These are phyloP conservation scores for Xanthostigma xanthostigma DNA, from an alignment of 2,888 invertebrate genomes.

Conservation along the genomic window DNA sequence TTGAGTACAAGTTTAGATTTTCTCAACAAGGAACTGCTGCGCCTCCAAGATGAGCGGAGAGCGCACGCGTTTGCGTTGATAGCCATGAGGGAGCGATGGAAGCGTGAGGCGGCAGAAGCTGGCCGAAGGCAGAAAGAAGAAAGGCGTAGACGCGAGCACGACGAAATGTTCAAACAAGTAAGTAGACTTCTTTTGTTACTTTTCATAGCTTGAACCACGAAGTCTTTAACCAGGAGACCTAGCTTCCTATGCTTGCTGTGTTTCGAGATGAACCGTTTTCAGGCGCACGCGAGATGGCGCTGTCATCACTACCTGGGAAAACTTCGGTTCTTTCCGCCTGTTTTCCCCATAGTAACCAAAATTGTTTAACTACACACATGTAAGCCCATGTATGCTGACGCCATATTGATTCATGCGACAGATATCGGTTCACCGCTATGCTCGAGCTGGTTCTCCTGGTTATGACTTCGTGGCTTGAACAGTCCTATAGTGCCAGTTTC, in stretches of 20 bases:
- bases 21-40: slow-evolving; percentile 60
- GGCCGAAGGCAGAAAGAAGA: slow-evolving; percentile 65
- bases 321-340: too few relatives aligned
- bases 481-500: background rate
- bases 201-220: too few relatives aligned
- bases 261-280: too few relatives aligned
- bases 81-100: slow-evolving; percentile 59
- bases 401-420: background rate
- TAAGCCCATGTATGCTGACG: too few relatives aligned
- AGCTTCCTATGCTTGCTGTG: too few relatives aligned
- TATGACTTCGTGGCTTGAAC: background rate
- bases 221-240: too few relatives aligned
- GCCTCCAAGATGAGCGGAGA: slow-evolving; percentile 61
- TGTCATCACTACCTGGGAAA: too few relatives aligned
- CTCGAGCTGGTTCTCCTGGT: too few relatives aligned
- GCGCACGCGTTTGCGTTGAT: slow-evolving; percentile 65
- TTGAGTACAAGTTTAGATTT: slow-evolving; percentile 58
- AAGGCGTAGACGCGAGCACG: slow-evolving; percentile 53
- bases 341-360: too few relatives aligned
- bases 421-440: too few relatives aligned
- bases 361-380: too few relatives aligned
- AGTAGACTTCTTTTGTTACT: background rate
- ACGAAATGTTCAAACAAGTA: slow-evolving; percentile 63
- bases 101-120: slow-evolving; percentile 66
- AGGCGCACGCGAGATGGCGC: too few relatives aligned